phyloP scores from a whole-genome alignment of 1,140 invertebrate species.

The Leptopilina boulardi region DNA sequence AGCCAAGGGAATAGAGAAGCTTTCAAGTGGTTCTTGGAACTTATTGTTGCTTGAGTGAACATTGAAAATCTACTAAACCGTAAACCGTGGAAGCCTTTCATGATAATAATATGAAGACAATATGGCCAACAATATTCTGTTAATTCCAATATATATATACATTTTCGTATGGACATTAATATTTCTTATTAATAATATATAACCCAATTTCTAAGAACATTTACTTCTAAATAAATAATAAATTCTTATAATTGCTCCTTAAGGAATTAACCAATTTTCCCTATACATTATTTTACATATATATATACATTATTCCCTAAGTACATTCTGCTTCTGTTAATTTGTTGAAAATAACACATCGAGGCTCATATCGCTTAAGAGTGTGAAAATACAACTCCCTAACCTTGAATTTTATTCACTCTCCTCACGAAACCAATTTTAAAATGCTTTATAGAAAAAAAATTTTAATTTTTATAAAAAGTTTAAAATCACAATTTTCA shows the following conservation, averaged over 20 bases:
- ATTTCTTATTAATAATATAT: too few relatives aligned
- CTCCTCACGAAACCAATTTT: background rate
- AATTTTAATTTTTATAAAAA: background rate
- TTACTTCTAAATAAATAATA: too few relatives aligned
- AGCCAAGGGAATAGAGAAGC: conserved; percentile 13
- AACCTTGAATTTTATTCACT: background rate
- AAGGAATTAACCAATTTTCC: too few relatives aligned
- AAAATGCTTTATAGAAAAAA: background rate
- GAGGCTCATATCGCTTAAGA: background rate
- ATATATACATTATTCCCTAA: too few relatives aligned
- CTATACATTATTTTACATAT: too few relatives aligned
- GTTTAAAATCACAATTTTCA: background rate
- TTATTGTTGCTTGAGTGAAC: conserved; percentile 26
- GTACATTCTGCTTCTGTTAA: too few relatives aligned
- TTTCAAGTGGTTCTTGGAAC: conserved; percentile 12
- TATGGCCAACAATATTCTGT: too few relatives aligned
- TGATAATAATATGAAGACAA: background rate
- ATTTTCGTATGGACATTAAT: too few relatives aligned
- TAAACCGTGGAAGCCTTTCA: background rate
- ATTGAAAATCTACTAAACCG: background rate
- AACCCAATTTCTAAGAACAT: too few relatives aligned
- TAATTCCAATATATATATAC: too few relatives aligned
- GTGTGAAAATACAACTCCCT: background rate
- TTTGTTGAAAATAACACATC: background rate
- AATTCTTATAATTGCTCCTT: too few relatives aligned